Evolutionary conservation across 2,113 vertebrate genomes (phyloP).

Genomic region (Pterocles orientalis): DNA sequence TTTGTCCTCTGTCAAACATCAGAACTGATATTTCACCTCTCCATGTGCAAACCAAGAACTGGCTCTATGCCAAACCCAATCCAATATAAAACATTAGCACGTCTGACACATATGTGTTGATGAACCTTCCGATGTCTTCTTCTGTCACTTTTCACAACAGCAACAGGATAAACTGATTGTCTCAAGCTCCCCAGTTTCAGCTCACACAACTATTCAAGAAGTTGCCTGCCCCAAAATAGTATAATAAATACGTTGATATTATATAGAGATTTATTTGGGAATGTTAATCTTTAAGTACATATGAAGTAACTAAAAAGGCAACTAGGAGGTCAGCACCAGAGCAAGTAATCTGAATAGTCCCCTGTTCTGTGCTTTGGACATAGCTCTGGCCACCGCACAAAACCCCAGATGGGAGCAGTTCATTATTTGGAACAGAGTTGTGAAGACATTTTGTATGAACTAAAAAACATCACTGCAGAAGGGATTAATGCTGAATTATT

Average conservation of each 20-base stretch:
- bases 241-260: not conserved
- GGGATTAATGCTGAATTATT: not conserved
- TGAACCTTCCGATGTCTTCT: constrained; percentile 19
- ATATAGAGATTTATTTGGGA: not conserved
- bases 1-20: not conserved
- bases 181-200: not conserved
- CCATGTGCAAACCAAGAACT: constrained; percentile 16
- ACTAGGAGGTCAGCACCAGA: not conserved
- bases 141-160: constrained; percentile 4
- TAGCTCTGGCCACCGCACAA: not conserved
- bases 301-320: not conserved
- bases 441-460: not conserved
- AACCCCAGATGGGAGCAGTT: not conserved
- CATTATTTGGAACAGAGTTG: not conserved
- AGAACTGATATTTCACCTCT: constrained; percentile 31
- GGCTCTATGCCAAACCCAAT: not conserved
- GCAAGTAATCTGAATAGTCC: not conserved
- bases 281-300: not conserved
- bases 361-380: not conserved
- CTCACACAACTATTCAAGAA: not conserved
- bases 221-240: not conserved
- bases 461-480: not conserved
- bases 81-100: constrained; percentile 4
- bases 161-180: not conserved
- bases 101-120: constrained; percentile 38